Conservation (phyloP, 37 sponge, comb jelly and placozoan genomes). For the Spongia lamella region DNA sequence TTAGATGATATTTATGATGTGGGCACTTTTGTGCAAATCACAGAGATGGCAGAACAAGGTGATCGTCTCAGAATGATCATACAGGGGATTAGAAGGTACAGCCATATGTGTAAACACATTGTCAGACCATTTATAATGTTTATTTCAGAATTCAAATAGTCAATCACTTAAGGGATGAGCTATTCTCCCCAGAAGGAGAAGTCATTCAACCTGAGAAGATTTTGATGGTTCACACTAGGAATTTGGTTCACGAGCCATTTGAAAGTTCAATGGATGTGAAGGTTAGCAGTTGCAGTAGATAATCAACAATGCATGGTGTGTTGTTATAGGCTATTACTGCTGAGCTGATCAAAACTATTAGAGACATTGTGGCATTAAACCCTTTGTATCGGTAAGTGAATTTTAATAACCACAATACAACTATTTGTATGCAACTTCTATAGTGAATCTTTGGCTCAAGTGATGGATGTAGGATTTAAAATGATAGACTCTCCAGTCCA, state of each 20-base stretch:
- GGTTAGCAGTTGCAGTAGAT: conserved; percentile 12
- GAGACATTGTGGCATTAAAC: conserved; percentile 87
- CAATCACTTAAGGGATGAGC: not conserved
- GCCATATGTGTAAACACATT: not conserved
- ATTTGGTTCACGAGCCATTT: conserved; percentile 69
- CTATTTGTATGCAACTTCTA: not conserved
- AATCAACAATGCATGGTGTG: not conserved
- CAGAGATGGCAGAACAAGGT: conserved; percentile 76
- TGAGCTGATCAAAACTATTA: conserved; percentile 92
- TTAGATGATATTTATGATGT: conserved; percentile 80
- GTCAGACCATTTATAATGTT: not conserved
- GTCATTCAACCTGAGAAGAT: conserved; percentile 15
- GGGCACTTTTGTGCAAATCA: conserved; percentile 90
- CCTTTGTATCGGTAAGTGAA: conserved; percentile 76
- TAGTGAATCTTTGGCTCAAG: conserved; percentile 80
- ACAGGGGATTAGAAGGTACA: conserved; percentile 75
- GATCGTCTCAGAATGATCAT: conserved; percentile 83
- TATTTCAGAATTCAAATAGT: not conserved
- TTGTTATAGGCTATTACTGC: conserved; percentile 80
- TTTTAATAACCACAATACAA: not conserved
- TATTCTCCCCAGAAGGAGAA: not conserved
- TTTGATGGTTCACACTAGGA: conserved; percentile 81
- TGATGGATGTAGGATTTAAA: conserved; percentile 82
- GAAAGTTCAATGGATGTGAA: conserved; percentile 69
- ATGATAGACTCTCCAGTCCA: conserved; percentile 86